Base-by-base conservation (phyloP, 2,113 vertebrate species). In the Cepphus grylle region DNA sequence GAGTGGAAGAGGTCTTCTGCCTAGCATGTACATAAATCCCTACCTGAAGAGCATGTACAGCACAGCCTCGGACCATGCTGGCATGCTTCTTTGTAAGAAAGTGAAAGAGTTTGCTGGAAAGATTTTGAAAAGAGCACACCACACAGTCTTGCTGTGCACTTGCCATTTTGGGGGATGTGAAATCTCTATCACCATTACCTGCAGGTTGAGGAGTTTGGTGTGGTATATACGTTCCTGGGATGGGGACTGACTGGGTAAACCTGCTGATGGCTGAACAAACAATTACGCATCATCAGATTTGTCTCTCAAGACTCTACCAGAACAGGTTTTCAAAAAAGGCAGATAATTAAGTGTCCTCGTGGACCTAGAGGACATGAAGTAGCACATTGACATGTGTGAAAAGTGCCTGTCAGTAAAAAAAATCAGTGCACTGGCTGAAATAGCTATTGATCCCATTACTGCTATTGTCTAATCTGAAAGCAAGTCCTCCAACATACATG, bases 21-120 rank as follows among this genome's bases (percentile, higher is more conserved):
- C 2, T 0, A 26, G 20, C 1, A 1, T 8, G 19, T 49, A 14
- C 29, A 12, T 30, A n/a, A 58, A 70, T 55, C 36, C 67, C 61
- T 13, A 8, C 27, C n/a, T 85, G 81, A 69, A 66, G 40, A 40
- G 67, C 30, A n/a, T 3, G 19, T 30, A 12, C 13, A 50, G 53
- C 73, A 25, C 53, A 49, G 53, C 81, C 56, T 43, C 4, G 0
- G 42, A n/a, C 19, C 49, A 13, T 15, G 58, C 23, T 58, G 52
- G 20, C 23, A 14, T 25, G 17, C n/a, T 52, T 52, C 58, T 52
- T 12, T 26, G 42, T 38, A 32, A 77, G n/a, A 34, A 32, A 77
- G 19, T 21, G 20, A n/a, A 71, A 26, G 29, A 30, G 26, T 23
- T 62, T 56, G 29, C 30, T 47, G 30, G 77, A 62, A 53, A 59